Evolutionary conservation across 2,888 invertebrate genomes (phyloP).

Genomic region (Apamea epomidion): DNA sequence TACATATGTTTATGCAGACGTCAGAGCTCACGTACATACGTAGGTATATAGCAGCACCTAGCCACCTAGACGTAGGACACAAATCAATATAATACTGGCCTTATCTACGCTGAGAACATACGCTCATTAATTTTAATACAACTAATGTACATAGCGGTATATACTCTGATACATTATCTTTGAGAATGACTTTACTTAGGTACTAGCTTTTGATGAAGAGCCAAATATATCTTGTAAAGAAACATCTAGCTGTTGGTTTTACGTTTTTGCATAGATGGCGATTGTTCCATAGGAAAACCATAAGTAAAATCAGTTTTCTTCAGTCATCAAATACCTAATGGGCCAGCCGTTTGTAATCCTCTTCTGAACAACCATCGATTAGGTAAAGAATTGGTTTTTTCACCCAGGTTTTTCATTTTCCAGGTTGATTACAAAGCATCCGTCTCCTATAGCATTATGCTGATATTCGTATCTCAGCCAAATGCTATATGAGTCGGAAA

Average conservation of each 20-base stretch:
- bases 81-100: slow-evolving; percentile 57
- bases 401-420: background rate
- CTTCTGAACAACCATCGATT: background rate
- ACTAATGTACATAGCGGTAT: slow-evolving; percentile 13
- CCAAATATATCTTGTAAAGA: background rate
- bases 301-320: background rate
- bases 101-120: slow-evolving; percentile 39
- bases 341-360: background rate
- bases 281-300: background rate
- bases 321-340: background rate
- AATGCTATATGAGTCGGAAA: background rate
- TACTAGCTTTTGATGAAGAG: background rate
- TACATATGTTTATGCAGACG: slow-evolving; percentile 33
- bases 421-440: background rate
- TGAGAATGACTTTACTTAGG: slow-evolving; percentile 15
- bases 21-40: slow-evolving; percentile 44
- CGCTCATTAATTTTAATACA: slow-evolving; percentile 55
- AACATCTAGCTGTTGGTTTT: background rate
- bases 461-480: background rate
- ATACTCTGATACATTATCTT: slow-evolving; percentile 2
- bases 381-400: background rate
- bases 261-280: background rate
- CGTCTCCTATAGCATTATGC: background rate
- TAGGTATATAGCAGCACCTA: slow-evolving; percentile 44
- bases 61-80: slow-evolving; percentile 47